Base-by-base conservation (phyloP, 1,140 invertebrate species). In the Dendroctonus ponderosae region DNA sequence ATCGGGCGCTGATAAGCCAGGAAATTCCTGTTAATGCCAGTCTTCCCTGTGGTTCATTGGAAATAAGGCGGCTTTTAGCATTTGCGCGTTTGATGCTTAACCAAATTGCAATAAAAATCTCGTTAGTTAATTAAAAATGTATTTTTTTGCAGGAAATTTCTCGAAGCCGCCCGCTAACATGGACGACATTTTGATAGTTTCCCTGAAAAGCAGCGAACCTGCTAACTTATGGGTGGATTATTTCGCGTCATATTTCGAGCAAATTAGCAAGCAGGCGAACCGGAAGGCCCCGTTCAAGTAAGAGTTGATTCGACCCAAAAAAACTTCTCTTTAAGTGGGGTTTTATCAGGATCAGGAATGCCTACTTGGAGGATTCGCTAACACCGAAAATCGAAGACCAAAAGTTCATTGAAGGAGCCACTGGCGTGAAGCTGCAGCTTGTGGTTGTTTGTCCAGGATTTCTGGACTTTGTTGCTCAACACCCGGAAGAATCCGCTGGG, bases 101-200 rank as follows among this genome's bases (percentile, higher is more conserved):
- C 1, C 26, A 26, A 26, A 26, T 26, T 26, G 26, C 26, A 26
- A 26, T 26, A 3, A 26, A 26, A 26, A 26, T 26, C 26, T 3
- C 1, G 26, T 26, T 26, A 26, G 3, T 26, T 26, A 26, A 26
- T 11, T 46, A 9, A 46, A 46, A 46, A 11, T 11, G 3, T 46
- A 3, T 58, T 68, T 66, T 66, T n/a, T 76, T 76, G 14, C 73
- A 78, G 76, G 69, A 7, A 70, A 65, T 48, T 41, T 66, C 8
- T 71, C 70, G 63, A 74, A 70, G 63, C 58, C 43, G 42, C 46
- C 53, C 8, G 71, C 78, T 77, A 87, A 87, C 72, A 87, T 89
- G 86, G 89, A 91, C 79, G 90, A 92, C 72, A 90, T 93, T 41
- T 81, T 91, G 39, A 90, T 93, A 74, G 78, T 92, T 37, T 91